These are phyloP conservation scores for Pelagia noctiluca DNA, from an alignment of 30 jellyfish, hydroid and myxozoan species.

Conservation along the genomic window DNA sequence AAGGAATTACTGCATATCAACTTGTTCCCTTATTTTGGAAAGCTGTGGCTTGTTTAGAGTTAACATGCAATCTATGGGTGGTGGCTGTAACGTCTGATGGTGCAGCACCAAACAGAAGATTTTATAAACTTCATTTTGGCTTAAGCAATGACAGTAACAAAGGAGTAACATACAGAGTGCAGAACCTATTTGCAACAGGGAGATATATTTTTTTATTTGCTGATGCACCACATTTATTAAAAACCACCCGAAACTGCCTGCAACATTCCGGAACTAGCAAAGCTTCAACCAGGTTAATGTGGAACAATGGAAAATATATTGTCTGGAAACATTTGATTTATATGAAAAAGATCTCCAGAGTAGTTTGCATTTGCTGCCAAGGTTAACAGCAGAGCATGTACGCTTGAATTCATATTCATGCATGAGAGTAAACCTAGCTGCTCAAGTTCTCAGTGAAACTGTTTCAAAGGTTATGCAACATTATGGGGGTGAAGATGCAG, in stretches of 20 bases:
- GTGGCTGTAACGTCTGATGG: slow-evolving; percentile 16
- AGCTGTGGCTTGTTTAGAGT: slow-evolving; percentile 9
- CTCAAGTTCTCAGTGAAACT: slow-evolving; percentile 49
- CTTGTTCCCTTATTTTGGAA: slow-evolving; percentile 27
- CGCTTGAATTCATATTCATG: slow-evolving; percentile 39
- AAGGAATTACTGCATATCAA: neutral
- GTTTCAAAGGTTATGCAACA: slow-evolving; percentile 34
- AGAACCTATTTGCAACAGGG: slow-evolving; percentile 48
- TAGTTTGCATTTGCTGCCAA: slow-evolving; percentile 55
- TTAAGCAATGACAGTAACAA: slow-evolving; percentile 43
- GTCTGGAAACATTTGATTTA: slow-evolving; percentile 54
- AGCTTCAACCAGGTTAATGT: slow-evolving; percentile 25
- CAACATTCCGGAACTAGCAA: slow-evolving; percentile 22
- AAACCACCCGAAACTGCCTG: slow-evolving; percentile 49
- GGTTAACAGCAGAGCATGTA: slow-evolving; percentile 46
- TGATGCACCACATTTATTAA: slow-evolving; percentile 65
- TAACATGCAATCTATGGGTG: slow-evolving; percentile 1
- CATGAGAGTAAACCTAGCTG: slow-evolving; percentile 66
- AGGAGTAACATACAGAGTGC: slow-evolving; percentile 45
- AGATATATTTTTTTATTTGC: slow-evolving; percentile 45
- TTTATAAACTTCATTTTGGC: slow-evolving; percentile 45
- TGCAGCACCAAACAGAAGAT: slow-evolving; percentile 28
- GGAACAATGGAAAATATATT: slow-evolving; percentile 58
- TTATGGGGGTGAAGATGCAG: slow-evolving; percentile 36
- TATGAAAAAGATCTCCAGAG: slow-evolving; percentile 44